Evolutionary conservation across 2,888 invertebrate species (phyloP).

Genomic region (Dasypolia templi): DNA sequence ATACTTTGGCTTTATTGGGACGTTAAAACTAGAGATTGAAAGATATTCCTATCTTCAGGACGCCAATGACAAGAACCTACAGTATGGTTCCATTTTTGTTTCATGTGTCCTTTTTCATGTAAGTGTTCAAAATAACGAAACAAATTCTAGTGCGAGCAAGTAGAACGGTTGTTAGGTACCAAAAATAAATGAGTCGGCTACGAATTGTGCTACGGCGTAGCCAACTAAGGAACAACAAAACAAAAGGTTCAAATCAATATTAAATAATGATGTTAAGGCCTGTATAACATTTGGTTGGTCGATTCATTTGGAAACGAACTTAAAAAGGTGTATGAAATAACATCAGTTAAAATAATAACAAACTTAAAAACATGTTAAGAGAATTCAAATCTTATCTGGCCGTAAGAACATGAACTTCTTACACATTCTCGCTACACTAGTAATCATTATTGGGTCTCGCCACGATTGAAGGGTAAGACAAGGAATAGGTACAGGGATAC

Average conservation of each 20-base stretch:
- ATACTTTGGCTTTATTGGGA: too few species aligned
- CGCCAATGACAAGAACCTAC: neutral
- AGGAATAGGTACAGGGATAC: neutral
- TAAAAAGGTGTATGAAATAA: neutral
- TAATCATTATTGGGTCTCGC: neutral
- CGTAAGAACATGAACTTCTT: neutral
- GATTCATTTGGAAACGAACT: neutral
- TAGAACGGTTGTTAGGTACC: too few species aligned
- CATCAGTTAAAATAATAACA: neutral
- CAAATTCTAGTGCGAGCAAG: neutral
- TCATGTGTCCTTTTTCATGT: too few species aligned
- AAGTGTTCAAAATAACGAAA: neutral
- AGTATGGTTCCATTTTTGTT: neutral
- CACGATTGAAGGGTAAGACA: neutral
- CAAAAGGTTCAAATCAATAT: neutral
- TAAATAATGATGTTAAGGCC: neutral
- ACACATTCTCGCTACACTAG: neutral
- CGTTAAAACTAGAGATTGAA: too few species aligned
- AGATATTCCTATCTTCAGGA: too few species aligned
- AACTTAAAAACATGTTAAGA: too few species aligned
- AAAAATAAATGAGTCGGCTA: conserved; percentile 1
- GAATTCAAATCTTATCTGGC: neutral
- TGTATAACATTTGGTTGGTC: neutral
- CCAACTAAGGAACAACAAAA: neutral
- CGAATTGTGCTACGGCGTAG: conserved; percentile 22